phyloP scores from a whole-genome alignment of 2,113 vertebrate genomes.

The Phrynocephalus versicolor region DNA sequence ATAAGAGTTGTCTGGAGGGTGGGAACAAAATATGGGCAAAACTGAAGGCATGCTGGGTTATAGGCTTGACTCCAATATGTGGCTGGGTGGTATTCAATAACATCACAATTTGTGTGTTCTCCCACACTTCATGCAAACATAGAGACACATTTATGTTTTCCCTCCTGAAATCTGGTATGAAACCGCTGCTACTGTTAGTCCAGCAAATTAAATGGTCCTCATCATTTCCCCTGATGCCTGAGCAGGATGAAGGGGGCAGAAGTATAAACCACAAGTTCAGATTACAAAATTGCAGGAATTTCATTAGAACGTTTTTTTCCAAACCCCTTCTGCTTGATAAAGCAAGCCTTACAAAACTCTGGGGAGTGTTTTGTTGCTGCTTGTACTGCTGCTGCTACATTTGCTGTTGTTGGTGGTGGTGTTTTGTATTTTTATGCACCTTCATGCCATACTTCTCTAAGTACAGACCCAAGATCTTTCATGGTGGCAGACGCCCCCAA shows the following conservation, averaged over 20 bases:
- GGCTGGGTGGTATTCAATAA: slow-evolving; percentile 30
- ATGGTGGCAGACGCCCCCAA: background rate
- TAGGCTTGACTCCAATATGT: slow-evolving; percentile 9
- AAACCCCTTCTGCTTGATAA: background rate
- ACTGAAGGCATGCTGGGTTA: background rate
- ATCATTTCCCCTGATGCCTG: background rate
- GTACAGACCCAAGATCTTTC: background rate
- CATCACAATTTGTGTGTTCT: background rate
- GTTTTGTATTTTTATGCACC: background rate
- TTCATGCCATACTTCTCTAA: background rate
- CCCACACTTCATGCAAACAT: background rate
- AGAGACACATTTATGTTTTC: slow-evolving; percentile 34
- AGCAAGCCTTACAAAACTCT: background rate
- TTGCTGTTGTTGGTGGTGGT: too few relatives aligned
- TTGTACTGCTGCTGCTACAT: too few relatives aligned
- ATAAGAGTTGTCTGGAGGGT: background rate
- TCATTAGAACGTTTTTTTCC: background rate
- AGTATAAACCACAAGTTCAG: slow-evolving; percentile 1
- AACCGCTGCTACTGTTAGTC: slow-evolving; percentile 30
- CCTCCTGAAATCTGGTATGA: slow-evolving; percentile 22
- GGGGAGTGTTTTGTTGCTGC: background rate
- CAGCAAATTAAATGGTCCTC: background rate
- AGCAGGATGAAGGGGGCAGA: rapidly evolving
- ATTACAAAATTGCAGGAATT: background rate
- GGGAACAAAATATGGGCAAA: background rate